Conservation (phyloP, 2,888 invertebrate species). For the Acanthopleura granulata region DNA sequence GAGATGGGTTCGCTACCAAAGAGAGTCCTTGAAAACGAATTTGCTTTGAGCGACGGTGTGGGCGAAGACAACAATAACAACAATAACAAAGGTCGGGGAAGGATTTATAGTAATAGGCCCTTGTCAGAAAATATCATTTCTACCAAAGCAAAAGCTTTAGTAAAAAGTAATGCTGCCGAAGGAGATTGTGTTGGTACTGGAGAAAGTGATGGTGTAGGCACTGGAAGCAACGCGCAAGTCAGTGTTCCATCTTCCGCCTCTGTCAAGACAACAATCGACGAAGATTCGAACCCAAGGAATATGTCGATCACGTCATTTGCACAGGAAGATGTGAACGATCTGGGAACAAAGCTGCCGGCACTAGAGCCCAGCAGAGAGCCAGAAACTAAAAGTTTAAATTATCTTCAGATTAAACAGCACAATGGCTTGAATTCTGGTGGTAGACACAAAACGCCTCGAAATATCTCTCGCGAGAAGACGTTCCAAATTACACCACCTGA, state of each 20-base stretch:
- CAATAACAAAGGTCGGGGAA: background rate
- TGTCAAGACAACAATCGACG: background rate
- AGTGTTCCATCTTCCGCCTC: background rate
- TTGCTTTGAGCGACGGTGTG: background rate
- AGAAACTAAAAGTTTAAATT: background rate
- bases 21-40: background rate
- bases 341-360: background rate
- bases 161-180: background rate
- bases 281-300: background rate
- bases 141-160: background rate
- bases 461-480: slow-evolving; percentile 35
- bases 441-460: background rate
- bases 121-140: background rate
- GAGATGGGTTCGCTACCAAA: slow-evolving; percentile 36
- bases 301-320: background rate
- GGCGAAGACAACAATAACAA: no score
- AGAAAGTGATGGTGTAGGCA: background rate
- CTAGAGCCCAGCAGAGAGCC: background rate
- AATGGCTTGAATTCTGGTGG: background rate
- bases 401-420: background rate
- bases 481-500: slow-evolving; percentile 60
- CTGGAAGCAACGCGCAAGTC: background rate
- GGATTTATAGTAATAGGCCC: background rate
- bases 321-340: background rate
- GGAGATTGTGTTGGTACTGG: background rate